A percentile compares a stretch with the other conserved stretches of the same genome.
phyloP scores from a whole-genome alignment of 1,140 invertebrate genomes.

The Fopius arisanus region DNA sequence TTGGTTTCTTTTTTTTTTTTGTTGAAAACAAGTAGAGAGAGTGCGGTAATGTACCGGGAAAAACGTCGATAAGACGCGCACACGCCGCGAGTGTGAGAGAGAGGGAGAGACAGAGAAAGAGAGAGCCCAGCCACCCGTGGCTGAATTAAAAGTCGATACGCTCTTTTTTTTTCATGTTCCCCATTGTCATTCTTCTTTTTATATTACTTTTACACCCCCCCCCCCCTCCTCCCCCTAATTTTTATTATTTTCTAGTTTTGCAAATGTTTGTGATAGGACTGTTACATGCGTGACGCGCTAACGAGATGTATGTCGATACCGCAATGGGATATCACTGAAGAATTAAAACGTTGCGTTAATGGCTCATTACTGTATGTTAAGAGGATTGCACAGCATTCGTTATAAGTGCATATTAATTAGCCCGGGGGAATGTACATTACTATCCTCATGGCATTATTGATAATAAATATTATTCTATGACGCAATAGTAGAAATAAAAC shows the following conservation, averaged over 20 bases:
- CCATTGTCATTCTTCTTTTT: constrained; percentile 21
- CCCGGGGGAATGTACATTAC: neutral
- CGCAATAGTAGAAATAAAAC: neutral
- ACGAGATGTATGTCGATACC: constrained; percentile 10
- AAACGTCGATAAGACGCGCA: constrained; percentile 37
- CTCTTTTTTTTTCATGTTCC: constrained; percentile 28
- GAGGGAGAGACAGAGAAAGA: constrained; percentile 16
- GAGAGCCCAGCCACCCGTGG: constrained; percentile 37
- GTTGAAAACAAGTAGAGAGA: constrained; percentile 15
- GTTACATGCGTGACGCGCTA: neutral
- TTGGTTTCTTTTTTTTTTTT: constrained; percentile 12
- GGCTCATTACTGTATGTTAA: constrained; percentile 3
- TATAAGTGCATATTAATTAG: neutral
- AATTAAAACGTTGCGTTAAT: constrained; percentile 9
- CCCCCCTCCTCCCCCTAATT: neutral
- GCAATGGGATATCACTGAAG: neutral
- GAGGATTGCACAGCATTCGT: neutral
- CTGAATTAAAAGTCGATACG: constrained; percentile 40
- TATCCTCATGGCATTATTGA: neutral
- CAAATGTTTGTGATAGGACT: neutral
- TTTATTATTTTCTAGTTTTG: constrained; percentile 8
- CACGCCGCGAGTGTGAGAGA: constrained; percentile 8
- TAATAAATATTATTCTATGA: neutral
- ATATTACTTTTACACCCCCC: neutral
- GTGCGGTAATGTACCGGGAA: constrained; percentile 18